Conservation (phyloP, 2,113 vertebrate genomes). For the Dromiciops gliroides region DNA sequence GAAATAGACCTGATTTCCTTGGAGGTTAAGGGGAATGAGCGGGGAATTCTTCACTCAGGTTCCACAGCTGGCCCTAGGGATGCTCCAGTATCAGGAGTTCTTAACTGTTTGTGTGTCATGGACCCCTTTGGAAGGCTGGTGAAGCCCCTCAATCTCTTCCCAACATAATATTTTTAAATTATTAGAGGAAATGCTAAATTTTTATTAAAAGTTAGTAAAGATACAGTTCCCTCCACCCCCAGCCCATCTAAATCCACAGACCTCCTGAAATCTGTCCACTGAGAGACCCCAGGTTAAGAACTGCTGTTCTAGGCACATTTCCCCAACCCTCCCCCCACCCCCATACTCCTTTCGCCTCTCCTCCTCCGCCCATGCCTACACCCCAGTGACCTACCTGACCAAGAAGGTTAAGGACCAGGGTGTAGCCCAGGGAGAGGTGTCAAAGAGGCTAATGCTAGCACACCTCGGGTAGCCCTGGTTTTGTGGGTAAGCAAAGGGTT, state of each 20-base stretch:
- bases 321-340: neutral
- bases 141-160: neutral
- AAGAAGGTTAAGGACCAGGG: neutral
- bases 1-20: neutral
- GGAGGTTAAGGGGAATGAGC: neutral
- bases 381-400: neutral
- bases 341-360: neutral
- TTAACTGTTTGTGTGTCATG: neutral
- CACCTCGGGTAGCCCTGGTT: neutral
- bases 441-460: neutral
- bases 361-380: neutral
- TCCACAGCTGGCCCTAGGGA: neutral
- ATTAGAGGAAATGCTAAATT: neutral
- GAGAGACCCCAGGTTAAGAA: neutral
- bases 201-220: neutral
- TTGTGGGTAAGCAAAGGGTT: neutral
- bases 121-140: neutral
- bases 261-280: neutral
- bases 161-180: neutral
- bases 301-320: neutral
- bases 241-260: neutral
- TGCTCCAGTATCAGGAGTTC: neutral
- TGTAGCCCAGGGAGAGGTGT: neutral
- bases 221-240: no score
- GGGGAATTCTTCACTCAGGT: neutral